Percentiles rank a stretch among this genome's conserved stretches.
These are phyloP conservation scores for Spheniscus humboldti DNA, from an alignment of 2,797 vertebrate genomes.

Conservation along the genomic window DNA sequence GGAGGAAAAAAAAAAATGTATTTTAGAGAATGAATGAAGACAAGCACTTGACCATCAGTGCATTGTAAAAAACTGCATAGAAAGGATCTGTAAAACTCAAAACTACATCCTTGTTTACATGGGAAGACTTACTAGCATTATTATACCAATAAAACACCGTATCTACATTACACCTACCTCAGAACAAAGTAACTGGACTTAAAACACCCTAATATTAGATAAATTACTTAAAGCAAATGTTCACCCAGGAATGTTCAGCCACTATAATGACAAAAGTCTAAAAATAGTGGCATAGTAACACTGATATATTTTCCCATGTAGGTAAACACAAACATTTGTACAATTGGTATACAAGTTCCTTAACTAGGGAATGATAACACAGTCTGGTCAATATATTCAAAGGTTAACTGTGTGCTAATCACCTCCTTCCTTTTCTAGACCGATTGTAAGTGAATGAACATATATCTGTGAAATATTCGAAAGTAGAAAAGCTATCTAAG, in stretches of 20 bases:
- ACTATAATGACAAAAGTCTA: background rate
- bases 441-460: background rate
- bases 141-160: background rate
- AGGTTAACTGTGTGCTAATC: background rate
- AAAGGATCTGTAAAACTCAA: background rate
- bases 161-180: background rate
- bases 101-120: background rate
- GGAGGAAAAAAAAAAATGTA: background rate
- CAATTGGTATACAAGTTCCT: background rate
- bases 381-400: background rate
- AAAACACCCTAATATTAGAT: background rate
- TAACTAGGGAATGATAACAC: background rate
- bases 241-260: background rate
- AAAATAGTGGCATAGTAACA: background rate
- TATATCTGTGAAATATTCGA: background rate
- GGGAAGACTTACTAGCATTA: background rate
- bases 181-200: background rate
- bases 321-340: background rate
- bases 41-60: background rate
- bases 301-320: background rate
- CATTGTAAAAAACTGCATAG: background rate
- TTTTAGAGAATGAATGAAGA: background rate
- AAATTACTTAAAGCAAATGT: background rate
- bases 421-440: background rate
- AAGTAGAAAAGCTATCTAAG: background rate